phyloP scores from a whole-genome alignment of 2,888 invertebrate genomes.

The Thysanoteuthis rhombus region DNA sequence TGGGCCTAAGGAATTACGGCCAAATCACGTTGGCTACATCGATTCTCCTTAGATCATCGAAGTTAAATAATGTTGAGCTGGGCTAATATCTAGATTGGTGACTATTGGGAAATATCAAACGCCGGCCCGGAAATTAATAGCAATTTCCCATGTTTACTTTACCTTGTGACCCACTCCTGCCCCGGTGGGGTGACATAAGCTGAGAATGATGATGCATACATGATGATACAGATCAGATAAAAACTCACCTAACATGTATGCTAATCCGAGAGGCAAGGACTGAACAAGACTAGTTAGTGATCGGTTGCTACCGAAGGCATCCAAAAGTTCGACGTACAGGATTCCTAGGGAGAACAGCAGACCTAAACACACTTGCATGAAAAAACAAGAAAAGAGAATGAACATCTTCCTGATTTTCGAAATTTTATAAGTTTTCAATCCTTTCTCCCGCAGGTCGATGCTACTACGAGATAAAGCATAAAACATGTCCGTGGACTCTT shows the following conservation, averaged over 20 bases:
- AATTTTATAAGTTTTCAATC: not conserved
- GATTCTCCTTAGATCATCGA: no score
- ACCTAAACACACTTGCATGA: not conserved
- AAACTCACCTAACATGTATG: conserved; percentile 18
- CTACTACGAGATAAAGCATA: not conserved
- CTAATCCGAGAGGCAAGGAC: not conserved
- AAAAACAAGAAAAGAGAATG: not conserved
- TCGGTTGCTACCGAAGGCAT: not conserved
- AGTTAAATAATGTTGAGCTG: no score
- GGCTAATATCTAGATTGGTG: no score
- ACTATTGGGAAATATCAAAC: no score
- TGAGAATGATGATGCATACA: no score
- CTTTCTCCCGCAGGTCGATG: not conserved
- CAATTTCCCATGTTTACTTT: no score
- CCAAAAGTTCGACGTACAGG: not conserved
- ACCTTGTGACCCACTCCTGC: no score
- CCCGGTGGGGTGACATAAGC: no score
- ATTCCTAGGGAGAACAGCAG: not conserved
- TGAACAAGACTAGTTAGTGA: conserved; percentile 18
- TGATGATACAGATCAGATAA: no score
- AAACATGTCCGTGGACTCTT: not conserved
- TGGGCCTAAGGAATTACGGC: no score
- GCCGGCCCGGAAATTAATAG: no score
- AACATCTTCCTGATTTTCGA: not conserved
- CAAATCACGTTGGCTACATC: no score